These are phyloP conservation scores for Chunga burmeisteri DNA, from an alignment of 2,113 vertebrate genomes.

Conservation along the genomic window DNA sequence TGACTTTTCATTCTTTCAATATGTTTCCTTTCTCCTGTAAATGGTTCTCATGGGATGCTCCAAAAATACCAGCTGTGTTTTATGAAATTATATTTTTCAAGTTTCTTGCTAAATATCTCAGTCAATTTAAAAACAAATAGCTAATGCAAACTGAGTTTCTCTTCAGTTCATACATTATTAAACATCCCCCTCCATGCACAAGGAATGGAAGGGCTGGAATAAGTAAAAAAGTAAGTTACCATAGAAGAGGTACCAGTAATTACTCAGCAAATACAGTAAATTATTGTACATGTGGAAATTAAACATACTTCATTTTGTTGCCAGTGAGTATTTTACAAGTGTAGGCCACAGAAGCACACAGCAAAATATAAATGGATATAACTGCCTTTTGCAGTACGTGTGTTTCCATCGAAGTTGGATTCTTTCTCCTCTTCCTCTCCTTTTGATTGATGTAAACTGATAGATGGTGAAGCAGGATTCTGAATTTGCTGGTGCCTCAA, in stretches of 20 bases:
- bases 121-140: not conserved
- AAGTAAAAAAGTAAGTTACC: not conserved
- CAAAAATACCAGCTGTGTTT: not conserved
- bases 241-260: not conserved
- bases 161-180: not conserved
- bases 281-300: not conserved
- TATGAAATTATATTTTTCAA: not conserved
- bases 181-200: not conserved
- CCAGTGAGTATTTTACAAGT: slow-evolving; percentile 14
- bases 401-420: not conserved
- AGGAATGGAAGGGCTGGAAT: not conserved
- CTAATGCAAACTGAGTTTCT: not conserved
- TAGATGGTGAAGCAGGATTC: not conserved
- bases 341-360: not conserved
- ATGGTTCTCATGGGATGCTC: not conserved
- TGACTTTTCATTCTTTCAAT: not conserved
- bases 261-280: slow-evolving; percentile 1
- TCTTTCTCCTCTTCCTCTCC: not conserved
- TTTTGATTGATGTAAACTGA: slow-evolving; percentile 28
- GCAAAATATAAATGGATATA: slow-evolving; percentile 35
- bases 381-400: not conserved
- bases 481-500: not conserved
- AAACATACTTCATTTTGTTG: slow-evolving; percentile 21
- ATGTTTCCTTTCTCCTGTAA: not conserved
- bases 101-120: not conserved